Evolutionary conservation across 2,797 vertebrate genomes (phyloP).

Genomic region (Acanthurus leucopareius): DNA sequence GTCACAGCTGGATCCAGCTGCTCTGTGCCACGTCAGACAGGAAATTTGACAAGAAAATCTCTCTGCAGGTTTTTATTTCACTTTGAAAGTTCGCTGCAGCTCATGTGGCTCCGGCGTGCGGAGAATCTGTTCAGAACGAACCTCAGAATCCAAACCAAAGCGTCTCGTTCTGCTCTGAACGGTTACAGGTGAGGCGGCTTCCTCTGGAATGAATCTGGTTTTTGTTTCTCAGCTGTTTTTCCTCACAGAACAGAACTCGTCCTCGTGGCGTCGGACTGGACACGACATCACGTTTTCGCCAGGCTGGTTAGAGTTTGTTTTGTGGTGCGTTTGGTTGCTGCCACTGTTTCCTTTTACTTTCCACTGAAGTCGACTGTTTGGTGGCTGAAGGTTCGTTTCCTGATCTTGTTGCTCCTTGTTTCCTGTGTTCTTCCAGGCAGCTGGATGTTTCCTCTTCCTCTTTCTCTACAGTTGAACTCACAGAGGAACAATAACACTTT

Average conservation of each 20-base stretch:
- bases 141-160: neutral
- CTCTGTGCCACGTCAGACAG: neutral
- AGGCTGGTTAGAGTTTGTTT: neutral
- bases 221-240: neutral
- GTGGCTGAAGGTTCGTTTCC: slow-evolving; percentile 44
- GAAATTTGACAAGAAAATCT: neutral
- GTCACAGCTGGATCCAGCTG: slow-evolving; percentile 9
- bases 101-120: neutral
- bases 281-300: too few relatives aligned
- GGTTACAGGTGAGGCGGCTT: neutral
- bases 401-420: slow-evolving; percentile 25
- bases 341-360: neutral
- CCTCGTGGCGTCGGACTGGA: neutral
- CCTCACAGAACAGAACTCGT: neutral
- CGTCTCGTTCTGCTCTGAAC: neutral
- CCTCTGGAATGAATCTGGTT: neutral
- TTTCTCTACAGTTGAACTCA: neutral
- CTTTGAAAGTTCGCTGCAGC: neutral
- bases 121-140: neutral
- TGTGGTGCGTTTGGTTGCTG: neutral
- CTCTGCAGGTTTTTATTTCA: neutral
- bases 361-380: slow-evolving; percentile 16
- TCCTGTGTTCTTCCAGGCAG: slow-evolving; percentile 40
- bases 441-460: slow-evolving; percentile 20
- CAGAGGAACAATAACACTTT: neutral